Conservation (phyloP, 1,140 invertebrate genomes). For the Drosophila sturtevanti region DNA sequence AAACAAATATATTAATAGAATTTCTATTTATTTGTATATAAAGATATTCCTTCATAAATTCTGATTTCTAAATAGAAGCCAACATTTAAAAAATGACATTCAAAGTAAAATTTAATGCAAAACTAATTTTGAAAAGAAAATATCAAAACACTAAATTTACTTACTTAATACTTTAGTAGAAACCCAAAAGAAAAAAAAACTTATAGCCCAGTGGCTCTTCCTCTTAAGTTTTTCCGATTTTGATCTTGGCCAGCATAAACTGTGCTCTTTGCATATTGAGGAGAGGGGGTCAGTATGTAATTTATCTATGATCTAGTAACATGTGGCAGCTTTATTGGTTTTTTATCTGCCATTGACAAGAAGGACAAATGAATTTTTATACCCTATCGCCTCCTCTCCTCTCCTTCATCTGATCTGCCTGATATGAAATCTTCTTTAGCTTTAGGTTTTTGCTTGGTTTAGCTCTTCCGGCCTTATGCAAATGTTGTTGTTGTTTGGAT, state of each 20-base stretch:
- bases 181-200: neutral
- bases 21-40: no score
- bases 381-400: neutral
- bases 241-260: slow-evolving; percentile 5
- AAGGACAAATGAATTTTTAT: slow-evolving; percentile 76
- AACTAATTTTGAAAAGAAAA: no score
- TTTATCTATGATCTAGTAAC: slow-evolving; percentile 28
- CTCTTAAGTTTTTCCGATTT: slow-evolving; percentile 6
- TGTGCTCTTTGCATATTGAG: neutral
- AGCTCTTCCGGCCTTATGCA: slow-evolving; percentile 45
- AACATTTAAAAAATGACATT: no score
- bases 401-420: slow-evolving; percentile 26
- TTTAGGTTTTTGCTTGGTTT: slow-evolving; percentile 35
- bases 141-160: no score
- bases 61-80: no score
- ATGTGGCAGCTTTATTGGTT: slow-evolving; percentile 80
- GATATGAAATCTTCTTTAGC: slow-evolving; percentile 63
- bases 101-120: no score
- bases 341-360: slow-evolving; percentile 82
- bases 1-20: no score
- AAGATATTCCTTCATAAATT: no score
- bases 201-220: slow-evolving; percentile 1
- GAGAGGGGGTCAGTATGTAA: slow-evolving; percentile 22
- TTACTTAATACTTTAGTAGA: no score
- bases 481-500: slow-evolving; percentile 29